Base-by-base conservation (phyloP, 53 echinoderm and acorn worm species). In the Zoroaster sp. region DNA sequence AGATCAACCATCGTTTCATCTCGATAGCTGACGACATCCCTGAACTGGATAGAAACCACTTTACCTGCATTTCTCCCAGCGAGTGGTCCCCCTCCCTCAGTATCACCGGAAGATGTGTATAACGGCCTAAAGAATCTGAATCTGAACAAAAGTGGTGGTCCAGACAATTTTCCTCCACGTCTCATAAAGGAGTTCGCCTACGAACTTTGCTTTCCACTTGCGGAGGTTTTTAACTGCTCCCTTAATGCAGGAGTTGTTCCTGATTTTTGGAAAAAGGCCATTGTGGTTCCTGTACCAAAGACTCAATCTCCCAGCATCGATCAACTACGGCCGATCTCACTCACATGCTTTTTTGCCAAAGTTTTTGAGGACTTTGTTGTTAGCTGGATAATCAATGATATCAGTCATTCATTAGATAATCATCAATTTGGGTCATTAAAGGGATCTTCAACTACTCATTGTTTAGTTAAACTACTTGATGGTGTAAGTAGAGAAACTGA, bases 371-470 rank as follows among this genome's bases (percentile, higher is more conserved):
- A 65, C 3, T 87, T 87, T 73, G 53, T 87, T 36, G 87, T 59
- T 47, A 52, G 73, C 20, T 87, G 73, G 53, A 87, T 87, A 33
- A 46, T 53, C 17, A 35, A 40, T 38, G 74, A 87, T 87, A 86
- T 71, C 63, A 28, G 20, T 35, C 40, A 44, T 85, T 46, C 3
- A 32, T 32, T 85, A 32, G 69, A 70, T 15, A 69, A 37, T 15
- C 11, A 85, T 12, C 72, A 85, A 40, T 85, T 55, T 85, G 85
- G 85, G n/a, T n/a, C n/a, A n/a, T n/a, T n/a, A n/a, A n/a, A n/a
- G n/a, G n/a, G n/a, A n/a, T n/a, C n/a, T n/a, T 87, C 74, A 51
- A 87, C 87, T 47, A 73, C 87, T 4, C 87, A 87, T 72, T 87
- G 73, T 54, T 38, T 87, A 9, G 73, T 87, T 37, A 73, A 73